Percentiles rank a stretch among this genome's conserved stretches.
These are phyloP conservation scores for Sanderia malayensis DNA, from an alignment of 30 jellyfish, hydroid and myxozoan species.

Conservation along the genomic window DNA sequence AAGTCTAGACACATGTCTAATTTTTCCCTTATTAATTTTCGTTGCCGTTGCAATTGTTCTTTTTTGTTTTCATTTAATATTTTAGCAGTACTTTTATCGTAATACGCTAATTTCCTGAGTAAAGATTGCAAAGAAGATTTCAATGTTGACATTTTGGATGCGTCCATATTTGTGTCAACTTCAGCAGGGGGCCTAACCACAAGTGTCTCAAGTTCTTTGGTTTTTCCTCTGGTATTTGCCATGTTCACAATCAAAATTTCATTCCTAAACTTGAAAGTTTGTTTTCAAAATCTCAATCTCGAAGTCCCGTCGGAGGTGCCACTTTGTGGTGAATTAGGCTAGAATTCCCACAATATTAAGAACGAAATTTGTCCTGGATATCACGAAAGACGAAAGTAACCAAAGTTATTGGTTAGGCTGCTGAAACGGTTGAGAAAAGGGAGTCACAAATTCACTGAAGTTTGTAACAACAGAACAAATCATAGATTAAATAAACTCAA, in stretches of 20 bases:
- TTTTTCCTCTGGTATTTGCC: background rate
- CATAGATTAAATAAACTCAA: too few relatives aligned
- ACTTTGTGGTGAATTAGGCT: too few relatives aligned
- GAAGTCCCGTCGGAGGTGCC: constrained; percentile 9
- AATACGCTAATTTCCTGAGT: background rate
- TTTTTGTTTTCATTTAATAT: background rate
- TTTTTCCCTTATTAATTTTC: background rate
- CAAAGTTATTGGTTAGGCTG: too few relatives aligned
- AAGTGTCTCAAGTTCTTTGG: constrained; percentile 2
- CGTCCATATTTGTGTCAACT: constrained; percentile 1
- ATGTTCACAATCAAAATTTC: background rate
- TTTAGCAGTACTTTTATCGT: background rate
- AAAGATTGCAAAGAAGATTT: constrained; percentile 1
- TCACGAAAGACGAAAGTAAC: too few relatives aligned
- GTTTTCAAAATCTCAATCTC: background rate
- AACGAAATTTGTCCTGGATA: too few relatives aligned
- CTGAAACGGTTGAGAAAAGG: too few relatives aligned
- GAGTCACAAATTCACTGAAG: too few relatives aligned
- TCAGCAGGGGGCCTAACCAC: constrained; percentile 8
- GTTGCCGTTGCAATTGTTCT: constrained; percentile 4
- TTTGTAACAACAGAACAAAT: too few relatives aligned
- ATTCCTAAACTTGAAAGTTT: background rate
- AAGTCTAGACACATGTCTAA: background rate
- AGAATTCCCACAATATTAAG: too few relatives aligned
- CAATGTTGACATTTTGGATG: constrained; percentile 2